phyloP scores from a whole-genome alignment of 1,140 invertebrate genomes.

The Oncopodura yosiiana region DNA sequence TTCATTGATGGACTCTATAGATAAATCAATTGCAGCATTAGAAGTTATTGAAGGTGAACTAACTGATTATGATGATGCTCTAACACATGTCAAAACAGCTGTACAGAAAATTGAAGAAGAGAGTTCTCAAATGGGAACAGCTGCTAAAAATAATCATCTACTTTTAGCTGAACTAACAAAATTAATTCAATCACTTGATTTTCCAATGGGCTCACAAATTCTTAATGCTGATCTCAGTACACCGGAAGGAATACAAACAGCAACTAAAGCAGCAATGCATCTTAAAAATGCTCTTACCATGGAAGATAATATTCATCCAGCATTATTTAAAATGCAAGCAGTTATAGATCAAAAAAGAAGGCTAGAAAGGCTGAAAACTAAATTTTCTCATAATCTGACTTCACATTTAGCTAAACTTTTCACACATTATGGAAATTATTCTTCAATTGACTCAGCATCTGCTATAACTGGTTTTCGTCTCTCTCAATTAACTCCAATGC shows the following conservation, averaged over 20 bases:
- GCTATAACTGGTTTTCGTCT: slow-evolving; percentile 53
- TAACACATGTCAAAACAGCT: slow-evolving; percentile 68
- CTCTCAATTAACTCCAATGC: slow-evolving; percentile 64
- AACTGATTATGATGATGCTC: slow-evolving; percentile 64
- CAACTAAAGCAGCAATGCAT: slow-evolving; percentile 52
- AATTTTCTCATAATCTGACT: slow-evolving; percentile 70
- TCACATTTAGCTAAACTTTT: slow-evolving; percentile 87
- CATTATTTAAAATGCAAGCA: slow-evolving; percentile 59
- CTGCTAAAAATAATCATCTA: slow-evolving; percentile 71
- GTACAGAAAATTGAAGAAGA: slow-evolving; percentile 87
- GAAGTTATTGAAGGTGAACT: slow-evolving; percentile 62
- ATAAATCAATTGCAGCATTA: slow-evolving; percentile 65
- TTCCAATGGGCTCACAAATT: slow-evolving; percentile 60
- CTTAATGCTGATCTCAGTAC: slow-evolving; percentile 65
- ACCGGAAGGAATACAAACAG: slow-evolving; percentile 60
- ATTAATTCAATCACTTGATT: slow-evolving; percentile 68
- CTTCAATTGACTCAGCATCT: slow-evolving; percentile 21
- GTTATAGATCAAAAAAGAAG: slow-evolving; percentile 79
- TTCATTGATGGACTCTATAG: slow-evolving; percentile 72
- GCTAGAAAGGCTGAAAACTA: slow-evolving; percentile 70
- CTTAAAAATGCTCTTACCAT: slow-evolving; percentile 28
- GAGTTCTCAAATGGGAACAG: slow-evolving; percentile 75
- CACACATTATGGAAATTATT: slow-evolving; percentile 53
- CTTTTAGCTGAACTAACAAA: slow-evolving; percentile 67
- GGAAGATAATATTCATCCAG: slow-evolving; percentile 51